A percentile compares a stretch with the other conserved stretches of the same genome.
Evolutionary conservation across 2,113 vertebrate species (phyloP).

Genomic region (Tyrannus savana): DNA sequence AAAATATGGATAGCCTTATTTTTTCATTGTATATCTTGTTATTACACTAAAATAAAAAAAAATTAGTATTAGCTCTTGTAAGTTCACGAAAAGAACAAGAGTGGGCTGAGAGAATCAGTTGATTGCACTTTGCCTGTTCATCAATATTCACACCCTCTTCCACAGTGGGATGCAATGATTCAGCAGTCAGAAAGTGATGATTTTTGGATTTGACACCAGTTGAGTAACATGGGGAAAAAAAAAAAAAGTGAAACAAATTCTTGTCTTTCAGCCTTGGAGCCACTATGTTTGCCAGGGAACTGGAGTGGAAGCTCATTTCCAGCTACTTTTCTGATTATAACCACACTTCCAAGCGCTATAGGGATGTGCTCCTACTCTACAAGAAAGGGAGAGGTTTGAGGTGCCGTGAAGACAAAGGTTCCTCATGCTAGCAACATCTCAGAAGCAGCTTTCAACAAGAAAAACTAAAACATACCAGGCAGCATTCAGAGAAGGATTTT

Average conservation of each 20-base stretch:
- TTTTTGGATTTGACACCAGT: background rate
- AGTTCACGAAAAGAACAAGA: background rate
- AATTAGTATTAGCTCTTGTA: background rate
- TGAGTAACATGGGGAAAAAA: fast-evolving
- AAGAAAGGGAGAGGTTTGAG: background rate
- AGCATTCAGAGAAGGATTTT: conserved; percentile 94
- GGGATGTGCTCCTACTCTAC: background rate
- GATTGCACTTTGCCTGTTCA: background rate
- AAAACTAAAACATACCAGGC: conserved; percentile 92
- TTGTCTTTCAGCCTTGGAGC: background rate
- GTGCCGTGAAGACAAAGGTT: background rate
- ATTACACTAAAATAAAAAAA: background rate
- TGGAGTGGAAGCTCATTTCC: background rate
- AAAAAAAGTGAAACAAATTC: background rate
- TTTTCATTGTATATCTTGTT: background rate
- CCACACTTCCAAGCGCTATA: conserved; percentile 21
- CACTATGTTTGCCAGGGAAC: fast-evolving
- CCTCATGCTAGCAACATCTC: conserved; percentile 16
- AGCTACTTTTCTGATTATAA: conserved; percentile 36
- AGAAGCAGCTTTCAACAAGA: conserved; percentile 66
- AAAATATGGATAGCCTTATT: background rate
- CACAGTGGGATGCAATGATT: background rate
- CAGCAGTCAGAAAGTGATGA: background rate
- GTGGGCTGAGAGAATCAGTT: background rate
- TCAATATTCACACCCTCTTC: background rate